phyloP scores from a whole-genome alignment of 2,797 vertebrate genomes.

The Chelon labrosus region DNA sequence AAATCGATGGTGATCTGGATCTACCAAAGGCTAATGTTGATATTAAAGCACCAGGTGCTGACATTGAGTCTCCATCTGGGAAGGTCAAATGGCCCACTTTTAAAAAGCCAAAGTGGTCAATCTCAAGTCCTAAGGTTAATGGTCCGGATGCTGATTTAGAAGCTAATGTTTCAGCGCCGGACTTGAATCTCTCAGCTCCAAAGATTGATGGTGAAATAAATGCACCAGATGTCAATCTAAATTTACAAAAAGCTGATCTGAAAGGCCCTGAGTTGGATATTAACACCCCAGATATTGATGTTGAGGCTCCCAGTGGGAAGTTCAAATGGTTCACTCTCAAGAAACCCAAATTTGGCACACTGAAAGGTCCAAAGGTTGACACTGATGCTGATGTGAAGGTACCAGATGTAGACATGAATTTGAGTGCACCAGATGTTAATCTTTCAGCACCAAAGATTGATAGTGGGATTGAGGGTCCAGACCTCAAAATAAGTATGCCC shows the following conservation, averaged over 20 bases:
- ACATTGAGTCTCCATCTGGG: slow-evolving; percentile 48
- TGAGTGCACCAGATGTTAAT: slow-evolving; percentile 62
- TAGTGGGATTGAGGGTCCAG: slow-evolving; percentile 41
- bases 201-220: slow-evolving; percentile 61
- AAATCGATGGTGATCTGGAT: no score
- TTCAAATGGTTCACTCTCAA: slow-evolving; percentile 63
- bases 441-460: slow-evolving; percentile 68
- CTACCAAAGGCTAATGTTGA: no score
- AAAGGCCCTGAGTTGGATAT: slow-evolving; percentile 50
- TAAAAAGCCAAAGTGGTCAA: slow-evolving; percentile 50
- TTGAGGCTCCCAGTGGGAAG: slow-evolving; percentile 63
- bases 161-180: slow-evolving; percentile 49
- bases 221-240: slow-evolving; percentile 49
- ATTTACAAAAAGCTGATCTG: slow-evolving; percentile 55
- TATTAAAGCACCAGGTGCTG: no score
- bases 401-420: slow-evolving; percentile 59
- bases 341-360: slow-evolving; percentile 61
- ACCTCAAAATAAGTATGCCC: slow-evolving; percentile 53
- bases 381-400: slow-evolving; percentile 58
- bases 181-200: slow-evolving; percentile 56
- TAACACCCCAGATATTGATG: slow-evolving; percentile 23
- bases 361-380: slow-evolving; percentile 59
- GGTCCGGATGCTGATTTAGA: slow-evolving; percentile 63
- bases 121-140: slow-evolving; percentile 65
- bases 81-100: slow-evolving; percentile 71